Conservation (phyloP, 2,113 vertebrate species). For the Struthidea cinerea region DNA sequence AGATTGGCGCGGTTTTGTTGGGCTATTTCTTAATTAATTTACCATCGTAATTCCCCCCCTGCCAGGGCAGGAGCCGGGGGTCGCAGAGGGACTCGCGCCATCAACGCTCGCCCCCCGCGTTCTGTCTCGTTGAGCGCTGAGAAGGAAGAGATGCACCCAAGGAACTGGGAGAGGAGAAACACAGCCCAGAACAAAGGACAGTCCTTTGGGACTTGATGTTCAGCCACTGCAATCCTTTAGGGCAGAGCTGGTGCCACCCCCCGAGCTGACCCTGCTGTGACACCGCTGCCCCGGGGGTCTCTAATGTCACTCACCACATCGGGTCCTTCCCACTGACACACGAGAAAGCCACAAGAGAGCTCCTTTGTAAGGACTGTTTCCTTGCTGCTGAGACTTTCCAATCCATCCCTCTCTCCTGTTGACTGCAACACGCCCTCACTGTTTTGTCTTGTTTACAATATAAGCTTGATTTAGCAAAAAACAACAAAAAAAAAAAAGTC, state of each 20-base stretch:
- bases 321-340: slow-evolving; percentile 27
- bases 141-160: neutral
- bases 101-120: neutral
- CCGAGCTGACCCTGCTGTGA: neutral
- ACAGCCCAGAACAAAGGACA: slow-evolving; percentile 32
- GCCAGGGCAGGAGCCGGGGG: neutral
- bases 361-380: slow-evolving; percentile 50
- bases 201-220: slow-evolving; percentile 48
- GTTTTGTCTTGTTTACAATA: slow-evolving; percentile 71
- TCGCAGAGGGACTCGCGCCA: neutral
- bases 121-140: neutral
- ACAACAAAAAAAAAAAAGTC: neutral
- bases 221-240: neutral
- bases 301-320: neutral
- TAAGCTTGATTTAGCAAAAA: slow-evolving; percentile 58
- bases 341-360: slow-evolving; percentile 30
- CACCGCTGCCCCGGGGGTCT: neutral
- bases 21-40: neutral
- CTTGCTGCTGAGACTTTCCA: slow-evolving; percentile 51
- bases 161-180: slow-evolving; percentile 2
- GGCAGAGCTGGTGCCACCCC: neutral
- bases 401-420: slow-evolving; percentile 34
- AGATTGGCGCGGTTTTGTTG: neutral
- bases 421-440: slow-evolving; percentile 52
- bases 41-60: neutral